A percentile compares a stretch with the other conserved stretches of the same genome.
Evolutionary conservation across 2,113 vertebrate genomes (phyloP).

Genomic region (Camelus dromedarius): DNA sequence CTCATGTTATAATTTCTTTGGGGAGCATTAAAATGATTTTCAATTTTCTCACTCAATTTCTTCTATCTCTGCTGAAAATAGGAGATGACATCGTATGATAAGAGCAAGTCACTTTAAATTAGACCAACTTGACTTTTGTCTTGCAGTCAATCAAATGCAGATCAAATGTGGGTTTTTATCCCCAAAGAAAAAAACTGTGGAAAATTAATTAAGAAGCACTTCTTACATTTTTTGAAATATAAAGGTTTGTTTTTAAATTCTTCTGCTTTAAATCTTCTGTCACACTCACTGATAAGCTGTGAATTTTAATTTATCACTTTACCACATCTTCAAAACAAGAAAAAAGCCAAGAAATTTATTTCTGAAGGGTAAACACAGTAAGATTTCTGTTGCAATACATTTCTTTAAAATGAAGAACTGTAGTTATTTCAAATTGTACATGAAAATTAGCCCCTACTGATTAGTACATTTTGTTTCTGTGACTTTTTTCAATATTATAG

Average conservation of each 20-base stretch:
- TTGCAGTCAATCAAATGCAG: slow-evolving; percentile 55
- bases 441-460: neutral
- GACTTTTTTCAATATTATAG: slow-evolving; percentile 42
- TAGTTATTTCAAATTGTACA: slow-evolving; percentile 22
- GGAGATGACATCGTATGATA: slow-evolving; percentile 73
- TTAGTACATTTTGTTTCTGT: slow-evolving; percentile 40
- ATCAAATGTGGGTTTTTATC: neutral
- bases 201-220: slow-evolving; percentile 55
- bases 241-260: slow-evolving; percentile 64
- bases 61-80: slow-evolving; percentile 77
- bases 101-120: slow-evolving; percentile 81
- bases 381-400: neutral
- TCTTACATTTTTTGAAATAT: slow-evolving; percentile 55
- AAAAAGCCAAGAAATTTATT: slow-evolving; percentile 47
- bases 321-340: neutral
- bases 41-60: slow-evolving; percentile 78
- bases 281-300: slow-evolving; percentile 61
- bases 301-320: slow-evolving; percentile 76
- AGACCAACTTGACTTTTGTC: slow-evolving; percentile 45
- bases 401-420: slow-evolving; percentile 52
- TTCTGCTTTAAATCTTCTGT: slow-evolving; percentile 70
- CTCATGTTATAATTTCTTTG: slow-evolving; percentile 63
- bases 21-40: slow-evolving; percentile 68
- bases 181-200: neutral
- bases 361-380: slow-evolving; percentile 58